Base-by-base conservation (phyloP, 2,113 vertebrate species). In the Chionomys nivalis region DNA sequence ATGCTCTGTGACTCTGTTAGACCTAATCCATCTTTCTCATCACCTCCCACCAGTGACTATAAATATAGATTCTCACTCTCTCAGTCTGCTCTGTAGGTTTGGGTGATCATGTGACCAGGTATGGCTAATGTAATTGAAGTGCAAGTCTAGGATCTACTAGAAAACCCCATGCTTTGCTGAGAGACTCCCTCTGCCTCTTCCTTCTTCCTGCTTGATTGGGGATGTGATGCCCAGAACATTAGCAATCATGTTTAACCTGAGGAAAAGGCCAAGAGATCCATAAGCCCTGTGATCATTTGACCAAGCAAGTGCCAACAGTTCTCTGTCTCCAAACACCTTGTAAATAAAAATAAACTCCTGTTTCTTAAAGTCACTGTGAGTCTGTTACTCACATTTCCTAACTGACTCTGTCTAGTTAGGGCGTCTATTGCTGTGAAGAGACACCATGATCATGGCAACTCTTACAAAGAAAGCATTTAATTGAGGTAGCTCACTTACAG, bases 331-430 rank as follows among this genome's bases (percentile, higher is more conserved):
- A 79, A 81, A 94, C 55, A 42, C 73, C 77, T 82, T 95, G 70
- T 94, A 95, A 97, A 96, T 89, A 95, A 90, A 90, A 96, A 95
- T 90, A 96, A 97, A 97, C 16, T n/a, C 17, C 70, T 75, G 61
- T 92, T 96, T 86, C 85, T 89, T 90, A 94, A 92, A 95, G 73
- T 23, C 55, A 26, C 7, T 68, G 66, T 82, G 72, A 63, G 75
- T 61, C 92, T 95, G 44, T 89, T 94, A 66, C 52, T 81, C 96
- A 61, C 31, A 63, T 63, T 90, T 49, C 49, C 78, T 75, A 61
- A 33, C 5, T 65, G 65, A 88, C 17, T 19, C 68, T 70, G 68
- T 14, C 68, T 70, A n/a, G 68, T 73, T 73, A 73, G 70, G 70
- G 3, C 9, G 21, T 39, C n/a, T 39, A 39, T 73, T 73, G 36